Conservation (phyloP, 2,113 vertebrate genomes). For the Panthera leo region DNA sequence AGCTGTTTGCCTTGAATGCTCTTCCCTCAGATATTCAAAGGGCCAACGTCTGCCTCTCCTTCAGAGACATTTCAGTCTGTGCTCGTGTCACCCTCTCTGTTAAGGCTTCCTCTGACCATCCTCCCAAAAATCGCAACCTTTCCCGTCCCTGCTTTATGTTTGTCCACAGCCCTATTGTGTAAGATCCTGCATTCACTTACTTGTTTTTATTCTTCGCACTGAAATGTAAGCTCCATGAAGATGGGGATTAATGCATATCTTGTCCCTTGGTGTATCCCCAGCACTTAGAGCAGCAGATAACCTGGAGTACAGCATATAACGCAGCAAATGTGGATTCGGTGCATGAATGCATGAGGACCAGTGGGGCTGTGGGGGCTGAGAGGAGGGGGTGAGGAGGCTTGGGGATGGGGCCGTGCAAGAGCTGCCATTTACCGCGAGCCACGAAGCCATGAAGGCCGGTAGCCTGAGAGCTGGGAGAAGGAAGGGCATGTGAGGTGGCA, state of each 20-base stretch:
- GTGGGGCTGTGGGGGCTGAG: background rate
- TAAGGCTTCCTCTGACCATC: background rate
- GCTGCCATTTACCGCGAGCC: background rate
- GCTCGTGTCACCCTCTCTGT: background rate
- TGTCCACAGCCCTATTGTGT: background rate
- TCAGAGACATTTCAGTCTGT: background rate
- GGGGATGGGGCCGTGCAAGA: background rate
- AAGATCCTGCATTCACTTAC: too few species aligned
- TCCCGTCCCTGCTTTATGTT: background rate
- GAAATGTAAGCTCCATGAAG: background rate
- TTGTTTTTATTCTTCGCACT: background rate
- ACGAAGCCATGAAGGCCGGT: fast-evolving
- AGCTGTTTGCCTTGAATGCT: background rate
- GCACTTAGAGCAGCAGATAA: background rate
- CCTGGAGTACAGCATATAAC: background rate
- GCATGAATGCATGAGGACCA: background rate
- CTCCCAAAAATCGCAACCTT: background rate
- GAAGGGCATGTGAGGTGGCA: background rate
- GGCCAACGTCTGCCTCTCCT: too few species aligned
- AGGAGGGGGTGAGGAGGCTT: background rate
- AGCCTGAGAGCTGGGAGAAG: background rate
- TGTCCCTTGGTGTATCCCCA: background rate
- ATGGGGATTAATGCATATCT: background rate
- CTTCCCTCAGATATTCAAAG: background rate
- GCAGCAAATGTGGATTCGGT: background rate